A percentile compares a stretch with the other conserved stretches of the same genome.
phyloP scores from a whole-genome alignment of 2,113 vertebrate species.

The Callospermophilus lateralis region DNA sequence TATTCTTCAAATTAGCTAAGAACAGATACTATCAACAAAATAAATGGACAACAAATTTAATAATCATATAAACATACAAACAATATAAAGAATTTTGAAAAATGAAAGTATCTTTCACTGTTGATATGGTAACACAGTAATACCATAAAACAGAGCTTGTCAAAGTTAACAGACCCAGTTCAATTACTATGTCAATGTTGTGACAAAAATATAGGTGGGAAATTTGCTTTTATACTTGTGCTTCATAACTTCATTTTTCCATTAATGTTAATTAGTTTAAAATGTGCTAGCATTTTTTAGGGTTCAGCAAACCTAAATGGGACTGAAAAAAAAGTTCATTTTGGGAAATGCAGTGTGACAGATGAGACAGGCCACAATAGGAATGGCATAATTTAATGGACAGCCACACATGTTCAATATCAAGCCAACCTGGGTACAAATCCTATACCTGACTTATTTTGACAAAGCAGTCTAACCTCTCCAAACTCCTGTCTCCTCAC shows the following conservation, averaged over 20 bases:
- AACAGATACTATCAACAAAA: neutral
- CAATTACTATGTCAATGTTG: neutral
- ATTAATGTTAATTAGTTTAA: neutral
- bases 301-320: neutral
- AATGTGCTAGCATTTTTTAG: neutral
- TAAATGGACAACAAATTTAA: neutral
- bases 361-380: neutral
- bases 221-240: neutral
- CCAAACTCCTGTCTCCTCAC: neutral
- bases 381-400: rapidly evolving
- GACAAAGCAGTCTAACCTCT: neutral
- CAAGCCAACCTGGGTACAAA: neutral
- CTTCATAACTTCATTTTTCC: neutral
- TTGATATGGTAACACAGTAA: neutral
- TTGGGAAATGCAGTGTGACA: neutral
- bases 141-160: neutral
- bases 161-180: neutral
- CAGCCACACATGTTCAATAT: neutral
- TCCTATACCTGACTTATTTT: neutral
- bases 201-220: neutral
- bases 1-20: neutral
- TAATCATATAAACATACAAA: neutral
- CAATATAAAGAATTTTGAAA: slow-evolving; percentile 12
- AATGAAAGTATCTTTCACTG: neutral
- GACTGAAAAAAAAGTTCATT: neutral